A percentile compares a stretch with the other conserved stretches of the same genome.
phyloP scores from a whole-genome alignment of 2,888 invertebrate genomes.

The Agrotis ipsilon region DNA sequence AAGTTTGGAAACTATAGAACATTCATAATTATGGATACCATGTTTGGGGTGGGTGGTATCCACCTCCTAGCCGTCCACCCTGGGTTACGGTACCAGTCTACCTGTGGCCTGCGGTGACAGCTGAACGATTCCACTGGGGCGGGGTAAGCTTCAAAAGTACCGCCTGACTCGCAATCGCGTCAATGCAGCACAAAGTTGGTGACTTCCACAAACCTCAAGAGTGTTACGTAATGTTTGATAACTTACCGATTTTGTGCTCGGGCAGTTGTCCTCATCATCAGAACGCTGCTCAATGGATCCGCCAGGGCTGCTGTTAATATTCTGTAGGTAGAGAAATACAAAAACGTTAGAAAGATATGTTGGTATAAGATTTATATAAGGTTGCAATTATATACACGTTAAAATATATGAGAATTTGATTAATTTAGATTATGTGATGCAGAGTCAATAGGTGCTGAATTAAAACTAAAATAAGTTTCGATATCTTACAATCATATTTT shows the following conservation, averaged over 20 bases:
- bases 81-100: no score
- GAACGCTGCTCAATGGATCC: accelerated
- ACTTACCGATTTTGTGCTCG: constrained; percentile 5
- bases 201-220: background rate
- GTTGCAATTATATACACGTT: background rate
- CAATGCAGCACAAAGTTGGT: no score
- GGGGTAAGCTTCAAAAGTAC: no score
- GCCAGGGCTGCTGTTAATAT: constrained; percentile 2
- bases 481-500: constrained; percentile 23
- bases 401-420: background rate
- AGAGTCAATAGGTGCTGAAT: background rate
- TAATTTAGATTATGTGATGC: background rate
- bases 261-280: constrained; percentile 49
- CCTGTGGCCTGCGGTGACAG: no score
- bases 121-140: no score
- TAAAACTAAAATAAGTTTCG: background rate
- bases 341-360: background rate
- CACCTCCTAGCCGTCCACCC: no score
- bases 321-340: constrained; percentile 10
- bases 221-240: no score
- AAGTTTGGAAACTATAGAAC: no score
- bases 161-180: no score
- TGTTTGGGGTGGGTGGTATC: no score
- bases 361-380: background rate
- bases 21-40: no score